Conservation (phyloP, 2,113 vertebrate species). For the Canis aureus region DNA sequence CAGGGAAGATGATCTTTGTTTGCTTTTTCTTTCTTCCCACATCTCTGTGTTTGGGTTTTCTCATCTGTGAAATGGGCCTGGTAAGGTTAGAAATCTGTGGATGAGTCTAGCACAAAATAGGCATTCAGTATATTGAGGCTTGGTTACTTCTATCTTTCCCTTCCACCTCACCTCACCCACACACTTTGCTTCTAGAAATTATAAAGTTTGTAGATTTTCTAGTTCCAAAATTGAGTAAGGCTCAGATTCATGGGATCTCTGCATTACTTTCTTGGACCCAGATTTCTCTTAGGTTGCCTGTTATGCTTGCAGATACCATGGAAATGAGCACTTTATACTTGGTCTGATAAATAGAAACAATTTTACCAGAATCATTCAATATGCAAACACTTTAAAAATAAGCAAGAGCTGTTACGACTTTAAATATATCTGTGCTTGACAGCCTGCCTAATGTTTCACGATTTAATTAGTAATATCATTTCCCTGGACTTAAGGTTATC, state of each 20-base stretch:
- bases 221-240: neutral
- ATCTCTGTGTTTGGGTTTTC: neutral
- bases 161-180: neutral
- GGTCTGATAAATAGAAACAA: slow-evolving; percentile 62
- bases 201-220: neutral
- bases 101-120: neutral
- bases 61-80: neutral
- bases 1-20: neutral
- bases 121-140: no score
- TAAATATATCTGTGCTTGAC: slow-evolving; percentile 78
- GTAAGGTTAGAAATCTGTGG: neutral
- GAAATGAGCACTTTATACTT: neutral
- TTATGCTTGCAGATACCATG: neutral
- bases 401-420: slow-evolving; percentile 34
- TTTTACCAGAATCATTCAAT: slow-evolving; percentile 45
- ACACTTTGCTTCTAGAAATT: neutral
- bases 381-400: slow-evolving; percentile 65
- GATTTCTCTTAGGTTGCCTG: slow-evolving; percentile 19
- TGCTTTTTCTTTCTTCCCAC: neutral
- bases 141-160: neutral
- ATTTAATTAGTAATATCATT: slow-evolving; percentile 83
- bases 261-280: neutral
- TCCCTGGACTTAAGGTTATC: slow-evolving; percentile 72
- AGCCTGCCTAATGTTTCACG: slow-evolving; percentile 70
- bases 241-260: neutral